phyloP scores from a whole-genome alignment of 35 echinoderm and acorn worm species.

The Lytechinus pictus region DNA sequence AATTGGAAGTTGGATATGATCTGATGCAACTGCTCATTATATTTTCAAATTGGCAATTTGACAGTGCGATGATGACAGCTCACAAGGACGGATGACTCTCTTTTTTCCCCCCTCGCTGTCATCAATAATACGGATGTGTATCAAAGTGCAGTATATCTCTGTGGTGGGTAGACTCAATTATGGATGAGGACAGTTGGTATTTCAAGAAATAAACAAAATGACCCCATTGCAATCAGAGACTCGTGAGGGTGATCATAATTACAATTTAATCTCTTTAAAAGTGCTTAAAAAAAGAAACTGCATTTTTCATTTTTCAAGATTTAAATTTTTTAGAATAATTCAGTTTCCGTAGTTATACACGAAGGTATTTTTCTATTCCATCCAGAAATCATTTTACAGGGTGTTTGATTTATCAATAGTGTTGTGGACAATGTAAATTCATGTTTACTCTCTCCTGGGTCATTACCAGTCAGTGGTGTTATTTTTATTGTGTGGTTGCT shows the following conservation, averaged over 20 bases:
- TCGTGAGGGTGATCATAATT: neutral
- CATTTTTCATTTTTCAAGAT: no score
- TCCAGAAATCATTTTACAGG: no score
- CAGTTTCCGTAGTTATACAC: no score
- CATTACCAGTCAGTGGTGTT: no score
- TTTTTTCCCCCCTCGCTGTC: neutral
- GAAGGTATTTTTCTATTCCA: no score
- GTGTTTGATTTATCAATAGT: no score
- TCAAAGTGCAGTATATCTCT: neutral
- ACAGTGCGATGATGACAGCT: neutral
- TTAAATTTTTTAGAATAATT: no score
- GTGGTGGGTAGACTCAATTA: neutral
- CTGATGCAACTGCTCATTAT: constrained; percentile 8
- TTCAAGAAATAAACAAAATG: neutral
- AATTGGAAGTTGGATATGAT: neutral
- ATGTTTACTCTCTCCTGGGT: no score
- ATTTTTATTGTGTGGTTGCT: no score
- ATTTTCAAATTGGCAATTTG: constrained; percentile 45
- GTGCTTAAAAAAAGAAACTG: no score
- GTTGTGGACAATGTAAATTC: no score
- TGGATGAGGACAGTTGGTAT: neutral
- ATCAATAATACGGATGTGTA: neutral
- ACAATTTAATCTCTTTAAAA: neutral
- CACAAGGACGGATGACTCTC: neutral
- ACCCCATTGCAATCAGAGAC: neutral